Base-by-base conservation (phyloP, 2,888 invertebrate species). In the Scaeva pyrastri region DNA sequence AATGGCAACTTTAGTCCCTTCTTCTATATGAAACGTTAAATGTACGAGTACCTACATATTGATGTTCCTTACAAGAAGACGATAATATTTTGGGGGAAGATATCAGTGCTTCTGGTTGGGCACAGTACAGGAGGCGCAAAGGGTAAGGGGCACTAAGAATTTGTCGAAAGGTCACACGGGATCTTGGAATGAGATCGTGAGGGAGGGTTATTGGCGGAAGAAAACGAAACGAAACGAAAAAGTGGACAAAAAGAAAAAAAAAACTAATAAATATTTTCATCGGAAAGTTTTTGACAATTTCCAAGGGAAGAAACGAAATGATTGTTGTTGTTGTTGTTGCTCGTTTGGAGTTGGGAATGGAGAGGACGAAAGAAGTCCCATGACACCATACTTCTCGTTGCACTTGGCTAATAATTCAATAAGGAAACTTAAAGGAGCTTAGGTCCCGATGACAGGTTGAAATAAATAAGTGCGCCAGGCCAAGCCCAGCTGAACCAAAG, bases 371-470 rank as follows among this genome's bases (percentile, higher is more conserved):
- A 73, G 36, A 74, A 14, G 66, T 80, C 76, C 70, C 48, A 31
- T 72, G 72, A 72, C 76, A 80, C 66, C 60, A 68, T 68, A 55
- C 75, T 75, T 48, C 19, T 70, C 50, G 31, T 7, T 84, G 84
- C 84, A 79, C 58, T 76, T 50, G 80, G 72, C 85, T 73, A 85
- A 85, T 85, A 85, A 85, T 85, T 85, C 85, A 80, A 85, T 85
- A 80, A 80, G 72, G 73, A 76, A 80, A 85, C 72, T 80, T 76
- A 80, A 85, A 80, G 73, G 55, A 76, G 60, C 85, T 80, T 43
- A 64, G 62, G 52, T 72, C 64, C 48, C 76, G 85, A 70, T 55
- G 85, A 77, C 85, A 80, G 76, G 62, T 52, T 80, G 71, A 41
- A 64, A 60, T 60, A 85, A 85, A 80, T 73, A 85, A 80, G 70